Evolutionary conservation across 2,888 invertebrate genomes (phyloP).

Genomic region (Pollenia angustigena): DNA sequence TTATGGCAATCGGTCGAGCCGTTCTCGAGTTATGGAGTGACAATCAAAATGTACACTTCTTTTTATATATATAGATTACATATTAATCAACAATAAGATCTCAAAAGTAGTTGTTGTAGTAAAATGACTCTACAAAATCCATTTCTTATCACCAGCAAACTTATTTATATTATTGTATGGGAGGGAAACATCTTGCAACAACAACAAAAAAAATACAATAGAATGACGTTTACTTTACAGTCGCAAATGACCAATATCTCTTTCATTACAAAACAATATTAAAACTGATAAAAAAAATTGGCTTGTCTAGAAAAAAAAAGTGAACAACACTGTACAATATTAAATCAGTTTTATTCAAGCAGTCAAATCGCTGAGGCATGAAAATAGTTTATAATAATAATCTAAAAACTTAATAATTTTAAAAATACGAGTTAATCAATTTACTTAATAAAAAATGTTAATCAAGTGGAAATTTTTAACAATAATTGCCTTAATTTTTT

Average conservation of each 20-base stretch:
- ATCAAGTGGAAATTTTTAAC: background rate
- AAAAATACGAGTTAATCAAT: no score
- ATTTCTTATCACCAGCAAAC: background rate
- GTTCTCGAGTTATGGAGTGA: no score
- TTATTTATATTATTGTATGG: background rate
- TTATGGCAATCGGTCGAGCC: no score
- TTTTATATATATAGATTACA: no score
- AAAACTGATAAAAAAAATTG: background rate
- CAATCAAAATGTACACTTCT: no score
- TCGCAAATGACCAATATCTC: background rate
- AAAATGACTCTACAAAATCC: background rate
- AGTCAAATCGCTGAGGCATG: background rate
- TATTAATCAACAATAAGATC: no score
- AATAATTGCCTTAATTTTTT: background rate
- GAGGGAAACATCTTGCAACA: no score
- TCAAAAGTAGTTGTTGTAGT: background rate
- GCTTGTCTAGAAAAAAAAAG: background rate
- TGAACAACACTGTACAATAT: background rate
- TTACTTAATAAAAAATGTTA: conserved; percentile 5
- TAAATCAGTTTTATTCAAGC: conserved; percentile 21
- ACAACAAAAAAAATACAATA: background rate
- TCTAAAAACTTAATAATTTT: background rate
- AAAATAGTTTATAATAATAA: background rate
- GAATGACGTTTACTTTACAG: background rate
- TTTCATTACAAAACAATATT: no score